Base-by-base conservation (phyloP, 2,113 vertebrate genomes). In the Montifringilla adamsi region DNA sequence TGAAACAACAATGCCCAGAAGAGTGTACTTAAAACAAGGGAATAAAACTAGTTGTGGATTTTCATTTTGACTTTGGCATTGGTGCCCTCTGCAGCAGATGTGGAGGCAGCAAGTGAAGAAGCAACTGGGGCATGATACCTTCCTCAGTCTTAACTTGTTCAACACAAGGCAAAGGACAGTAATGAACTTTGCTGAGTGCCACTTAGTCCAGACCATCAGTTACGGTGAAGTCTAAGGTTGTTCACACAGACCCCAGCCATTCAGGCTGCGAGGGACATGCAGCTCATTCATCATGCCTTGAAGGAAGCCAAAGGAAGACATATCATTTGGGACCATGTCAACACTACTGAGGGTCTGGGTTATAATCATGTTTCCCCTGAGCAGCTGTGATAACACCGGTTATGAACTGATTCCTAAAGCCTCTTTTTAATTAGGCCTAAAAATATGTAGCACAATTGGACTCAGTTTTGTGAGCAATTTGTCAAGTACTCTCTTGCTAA, bases 311-410 rank as follows among this genome's bases (percentile, higher is more conserved):
- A 6, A 84, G 13, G 39, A 81, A 49, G 17, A 56, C 16, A 26
- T 15, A 21, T 27, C 5, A 5, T 35, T 68, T 87, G 19, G 26
- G 58, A 81, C 18, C 1, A 2, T 0, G 0, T 28, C 84, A 92
- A 2, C 6, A 78, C 24, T 26, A 64, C 9, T 9, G 28, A 16
- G 21, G 12, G n/a, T 66, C 44, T 58, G 12, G 33, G n/a, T 62
- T 75, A 66, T 6, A 50, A 35, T 59, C 55, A 19, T 0, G 0
- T 20, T 39, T 23, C 5, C 19, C 39, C 8, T 3, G 0, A 28
- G 9, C 9, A 22, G 15, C 14, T 63, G 46, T 47, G 39, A 10
- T 59, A 87, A 59, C 10, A 12, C 9, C n/a, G 47, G 30, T 84
- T 69, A 81, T 3, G 10, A 93, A 70, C 10, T 16, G 33, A 76